Conservation (phyloP, 2,888 invertebrate genomes). For the Drosophila paramelanica region DNA sequence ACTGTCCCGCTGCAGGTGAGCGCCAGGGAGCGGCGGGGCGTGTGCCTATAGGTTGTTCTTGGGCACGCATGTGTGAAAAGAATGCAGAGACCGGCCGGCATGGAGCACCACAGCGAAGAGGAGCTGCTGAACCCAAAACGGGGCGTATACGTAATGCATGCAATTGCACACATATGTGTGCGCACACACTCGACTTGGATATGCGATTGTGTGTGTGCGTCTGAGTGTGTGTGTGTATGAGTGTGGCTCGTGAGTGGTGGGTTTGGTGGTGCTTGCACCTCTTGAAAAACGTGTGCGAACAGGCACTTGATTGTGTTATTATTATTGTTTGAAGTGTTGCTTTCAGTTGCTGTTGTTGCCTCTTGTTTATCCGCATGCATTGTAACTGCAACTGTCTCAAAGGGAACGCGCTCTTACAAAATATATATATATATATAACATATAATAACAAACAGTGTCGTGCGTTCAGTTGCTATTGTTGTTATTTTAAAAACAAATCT, state of each 20-base stretch:
- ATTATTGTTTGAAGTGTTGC: slow-evolving; percentile 81
- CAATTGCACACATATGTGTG: slow-evolving; percentile 41
- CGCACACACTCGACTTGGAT: neutral
- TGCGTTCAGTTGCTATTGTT: neutral
- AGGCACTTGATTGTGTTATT: slow-evolving; percentile 79
- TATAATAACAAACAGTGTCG: neutral
- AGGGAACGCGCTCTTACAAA: slow-evolving; percentile 17
- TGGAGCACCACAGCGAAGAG: neutral
- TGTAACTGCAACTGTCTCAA: slow-evolving; percentile 66
- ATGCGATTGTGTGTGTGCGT: neutral
- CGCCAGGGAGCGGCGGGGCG: neutral
- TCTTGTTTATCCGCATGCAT: slow-evolving; percentile 75
- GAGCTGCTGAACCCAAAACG: slow-evolving; percentile 8
- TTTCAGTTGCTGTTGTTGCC: slow-evolving; percentile 45
- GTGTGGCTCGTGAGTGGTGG: slow-evolving; percentile 21
- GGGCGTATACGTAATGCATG: slow-evolving; percentile 74
- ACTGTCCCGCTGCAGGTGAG: slow-evolving; percentile 11
- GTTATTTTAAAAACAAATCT: no score
- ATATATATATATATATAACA: neutral
- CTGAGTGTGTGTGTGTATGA: neutral
- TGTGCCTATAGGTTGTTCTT: slow-evolving; percentile 45
- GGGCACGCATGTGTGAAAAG: slow-evolving; percentile 78
- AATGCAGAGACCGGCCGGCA: slow-evolving; percentile 56
- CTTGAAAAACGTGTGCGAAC: slow-evolving; percentile 74
- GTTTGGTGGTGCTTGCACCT: slow-evolving; percentile 38